Evolutionary conservation across 1,140 invertebrate species (phyloP).

Genomic region (Dendrolimus punctatus): DNA sequence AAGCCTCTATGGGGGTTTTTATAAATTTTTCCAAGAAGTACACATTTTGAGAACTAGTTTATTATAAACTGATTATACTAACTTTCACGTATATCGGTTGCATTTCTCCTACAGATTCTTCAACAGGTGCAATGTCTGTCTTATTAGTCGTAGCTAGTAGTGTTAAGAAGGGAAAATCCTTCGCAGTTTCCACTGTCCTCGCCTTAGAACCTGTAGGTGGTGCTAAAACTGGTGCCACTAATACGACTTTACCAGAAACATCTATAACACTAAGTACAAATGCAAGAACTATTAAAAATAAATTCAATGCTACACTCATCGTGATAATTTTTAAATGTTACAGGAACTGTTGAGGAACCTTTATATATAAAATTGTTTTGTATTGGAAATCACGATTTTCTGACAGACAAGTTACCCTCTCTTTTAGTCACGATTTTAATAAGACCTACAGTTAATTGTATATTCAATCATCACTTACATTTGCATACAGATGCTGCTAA

Average conservation of each 20-base stretch:
- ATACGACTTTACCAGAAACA: conserved; percentile 22
- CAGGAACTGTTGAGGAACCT: conserved; percentile 18
- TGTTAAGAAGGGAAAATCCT: conserved; percentile 48
- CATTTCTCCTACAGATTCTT: conserved; percentile 10
- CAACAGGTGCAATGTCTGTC: conserved; percentile 9
- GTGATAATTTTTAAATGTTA: conserved; percentile 12
- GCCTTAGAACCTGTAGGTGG: conserved; percentile 31
- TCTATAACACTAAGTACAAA: conserved; percentile 9
- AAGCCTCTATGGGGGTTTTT: no score
- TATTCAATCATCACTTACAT: no score
- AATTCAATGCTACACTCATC: conserved; percentile 15
- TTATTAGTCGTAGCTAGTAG: conserved; percentile 28
- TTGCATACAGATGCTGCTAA: no score
- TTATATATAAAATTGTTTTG: conserved; percentile 38
- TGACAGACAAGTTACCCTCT: conserved; percentile 7
- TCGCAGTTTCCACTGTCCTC: conserved; percentile 41
- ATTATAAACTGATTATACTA: conserved; percentile 18
- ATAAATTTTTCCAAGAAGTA: no score
- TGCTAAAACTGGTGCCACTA: conserved; percentile 43
- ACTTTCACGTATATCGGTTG: conserved; percentile 50
- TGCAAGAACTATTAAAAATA: conserved; percentile 3
- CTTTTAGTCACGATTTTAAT: conserved; percentile 5
- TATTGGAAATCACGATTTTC: conserved; percentile 37
- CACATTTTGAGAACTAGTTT: neutral
- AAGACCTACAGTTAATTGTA: no score